Percentiles rank a stretch among this genome's conserved stretches.
phyloP scores from a whole-genome alignment of 2,797 vertebrate genomes.

The Tachyglossus aculeatus region DNA sequence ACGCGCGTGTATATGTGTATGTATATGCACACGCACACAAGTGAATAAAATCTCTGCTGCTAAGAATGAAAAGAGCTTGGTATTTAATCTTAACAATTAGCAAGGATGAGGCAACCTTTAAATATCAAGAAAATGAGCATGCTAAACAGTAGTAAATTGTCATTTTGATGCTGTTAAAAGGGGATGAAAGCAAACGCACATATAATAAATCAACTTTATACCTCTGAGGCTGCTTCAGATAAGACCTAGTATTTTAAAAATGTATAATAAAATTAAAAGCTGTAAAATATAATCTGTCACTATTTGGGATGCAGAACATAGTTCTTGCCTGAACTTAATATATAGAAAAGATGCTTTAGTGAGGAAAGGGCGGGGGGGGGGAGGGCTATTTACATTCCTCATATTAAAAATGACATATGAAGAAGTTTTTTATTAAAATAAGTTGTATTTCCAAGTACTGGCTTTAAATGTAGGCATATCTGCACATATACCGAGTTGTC shows the following conservation, averaged over 20 bases:
- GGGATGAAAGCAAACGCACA: slow-evolving; percentile 30
- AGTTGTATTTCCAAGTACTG: not conserved
- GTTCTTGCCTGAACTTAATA: not conserved
- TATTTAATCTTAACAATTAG: slow-evolving; percentile 59
- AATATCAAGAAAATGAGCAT: slow-evolving; percentile 41
- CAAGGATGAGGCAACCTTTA: slow-evolving; percentile 35
- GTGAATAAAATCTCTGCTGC: slow-evolving; percentile 16
- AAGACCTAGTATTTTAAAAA: slow-evolving; percentile 31
- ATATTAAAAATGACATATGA: not conserved
- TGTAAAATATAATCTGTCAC: not conserved
- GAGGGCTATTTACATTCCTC: not conserved
- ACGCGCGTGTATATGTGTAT: not conserved
- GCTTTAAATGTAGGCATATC: not conserved
- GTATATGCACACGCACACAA: slow-evolving; percentile 6
- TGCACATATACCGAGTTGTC: not conserved
- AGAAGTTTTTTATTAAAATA: too few species aligned
- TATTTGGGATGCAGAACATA: not conserved
- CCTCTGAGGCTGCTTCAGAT: slow-evolving; percentile 2
- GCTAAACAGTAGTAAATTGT: slow-evolving; percentile 25
- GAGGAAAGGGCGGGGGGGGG: not conserved
- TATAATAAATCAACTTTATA: slow-evolving; percentile 33
- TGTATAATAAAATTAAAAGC: slow-evolving; percentile 8
- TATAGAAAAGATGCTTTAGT: not conserved
- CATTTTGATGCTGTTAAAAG: slow-evolving; percentile 35
- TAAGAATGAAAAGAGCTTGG: not conserved